phyloP scores from a whole-genome alignment of 1,140 invertebrate genomes.

The Drosophila parabipectinata region DNA sequence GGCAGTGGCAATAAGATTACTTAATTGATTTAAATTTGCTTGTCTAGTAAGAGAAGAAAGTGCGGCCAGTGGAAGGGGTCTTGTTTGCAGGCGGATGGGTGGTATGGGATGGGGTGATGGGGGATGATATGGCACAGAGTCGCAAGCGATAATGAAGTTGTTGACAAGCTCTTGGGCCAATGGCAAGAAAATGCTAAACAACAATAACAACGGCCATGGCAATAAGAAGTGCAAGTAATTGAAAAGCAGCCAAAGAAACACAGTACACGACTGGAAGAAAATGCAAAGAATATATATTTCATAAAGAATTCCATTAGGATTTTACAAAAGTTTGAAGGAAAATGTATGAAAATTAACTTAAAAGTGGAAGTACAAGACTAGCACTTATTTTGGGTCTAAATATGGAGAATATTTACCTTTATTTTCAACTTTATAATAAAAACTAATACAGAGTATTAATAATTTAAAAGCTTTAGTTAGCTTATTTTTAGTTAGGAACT shows the following conservation, averaged over 20 bases:
- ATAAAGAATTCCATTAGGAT: not conserved
- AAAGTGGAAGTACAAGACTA: too few relatives aligned
- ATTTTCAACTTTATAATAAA: too few relatives aligned
- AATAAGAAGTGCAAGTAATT: conserved; percentile 64
- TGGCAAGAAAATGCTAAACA: conserved; percentile 62
- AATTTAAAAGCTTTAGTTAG: too few relatives aligned
- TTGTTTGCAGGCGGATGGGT: not conserved
- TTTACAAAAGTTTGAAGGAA: too few relatives aligned
- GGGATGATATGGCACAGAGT: conserved; percentile 62
- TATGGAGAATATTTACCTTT: too few relatives aligned
- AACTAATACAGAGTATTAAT: too few relatives aligned
- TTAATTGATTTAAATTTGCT: conserved; percentile 82
- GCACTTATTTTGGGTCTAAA: too few relatives aligned
- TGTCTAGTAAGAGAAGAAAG: conserved; percentile 55
- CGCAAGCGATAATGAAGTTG: conserved; percentile 77
- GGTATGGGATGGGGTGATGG: not conserved
- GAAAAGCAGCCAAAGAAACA: conserved; percentile 55
- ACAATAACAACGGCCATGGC: conserved; percentile 34
- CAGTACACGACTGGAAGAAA: conserved; percentile 21
- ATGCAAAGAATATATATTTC: not conserved
- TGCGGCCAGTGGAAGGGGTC: not conserved
- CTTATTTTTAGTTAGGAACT: too few relatives aligned
- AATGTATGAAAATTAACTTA: too few relatives aligned
- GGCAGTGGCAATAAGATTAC: conserved; percentile 75
- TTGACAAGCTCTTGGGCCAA: conserved; percentile 70